Evolutionary conservation across 1,140 invertebrate species (phyloP).

Genomic region (Frieseomelitta varia): DNA sequence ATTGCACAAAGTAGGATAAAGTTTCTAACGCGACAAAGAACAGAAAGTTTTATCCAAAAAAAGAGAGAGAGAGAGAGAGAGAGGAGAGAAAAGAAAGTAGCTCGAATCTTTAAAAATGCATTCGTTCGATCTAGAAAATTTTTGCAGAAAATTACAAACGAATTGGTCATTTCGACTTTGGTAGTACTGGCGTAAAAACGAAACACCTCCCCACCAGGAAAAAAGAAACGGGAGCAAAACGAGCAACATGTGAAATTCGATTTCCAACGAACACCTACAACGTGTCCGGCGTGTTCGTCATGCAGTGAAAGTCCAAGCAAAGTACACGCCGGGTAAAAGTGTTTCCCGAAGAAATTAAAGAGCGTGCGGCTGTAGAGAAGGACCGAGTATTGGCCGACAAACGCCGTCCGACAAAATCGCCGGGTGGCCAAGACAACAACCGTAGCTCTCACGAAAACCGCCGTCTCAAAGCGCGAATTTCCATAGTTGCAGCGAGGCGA

Average conservation of each 20-base stretch:
- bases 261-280: neutral
- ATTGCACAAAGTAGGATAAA: too few relatives aligned
- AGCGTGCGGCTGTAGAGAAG: neutral
- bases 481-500: slow-evolving; percentile 56
- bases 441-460: neutral
- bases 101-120: too few relatives aligned
- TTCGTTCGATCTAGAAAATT: too few relatives aligned
- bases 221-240: neutral
- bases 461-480: slow-evolving; percentile 44
- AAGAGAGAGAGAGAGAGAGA: too few relatives aligned
- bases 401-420: neutral
- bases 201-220: neutral
- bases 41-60: too few relatives aligned
- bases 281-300: neutral
- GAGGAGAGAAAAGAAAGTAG: too few relatives aligned
- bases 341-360: slow-evolving; percentile 45
- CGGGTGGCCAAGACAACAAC: slow-evolving; percentile 11
- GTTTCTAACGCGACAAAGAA: too few relatives aligned
- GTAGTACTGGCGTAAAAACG: too few relatives aligned
- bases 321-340: slow-evolving; percentile 7
- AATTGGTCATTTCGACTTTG: too few relatives aligned
- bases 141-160: too few relatives aligned
- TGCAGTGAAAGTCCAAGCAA: neutral
- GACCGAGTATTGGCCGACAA: neutral
- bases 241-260: neutral